Conservation (phyloP, 2,113 vertebrate genomes). For the Pampusana beccarii region DNA sequence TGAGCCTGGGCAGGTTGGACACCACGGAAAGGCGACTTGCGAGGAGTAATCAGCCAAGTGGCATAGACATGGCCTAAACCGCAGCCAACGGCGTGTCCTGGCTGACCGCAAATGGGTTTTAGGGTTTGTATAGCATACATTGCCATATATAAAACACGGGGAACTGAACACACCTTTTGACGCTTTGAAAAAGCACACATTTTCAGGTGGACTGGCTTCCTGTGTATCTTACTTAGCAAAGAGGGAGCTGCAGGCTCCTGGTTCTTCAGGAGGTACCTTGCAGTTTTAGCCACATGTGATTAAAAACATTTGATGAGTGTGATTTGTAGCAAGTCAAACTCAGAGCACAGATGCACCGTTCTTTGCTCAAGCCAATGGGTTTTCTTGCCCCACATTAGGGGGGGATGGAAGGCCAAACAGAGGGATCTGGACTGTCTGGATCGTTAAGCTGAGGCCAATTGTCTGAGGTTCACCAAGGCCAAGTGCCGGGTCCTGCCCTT, state of each 20-base stretch:
- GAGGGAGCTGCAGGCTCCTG: neutral
- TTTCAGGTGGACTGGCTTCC: neutral
- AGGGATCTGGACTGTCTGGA: too few relatives aligned
- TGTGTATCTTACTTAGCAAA: neutral
- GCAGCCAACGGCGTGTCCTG: neutral
- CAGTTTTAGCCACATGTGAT: accelerated
- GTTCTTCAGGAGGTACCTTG: neutral
- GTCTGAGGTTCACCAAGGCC: too few relatives aligned
- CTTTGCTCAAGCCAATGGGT: neutral
- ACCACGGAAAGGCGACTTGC: neutral
- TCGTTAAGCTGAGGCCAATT: too few relatives aligned
- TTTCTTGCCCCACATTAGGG: neutral
- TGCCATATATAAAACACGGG: neutral
- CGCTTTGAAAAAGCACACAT: neutral
- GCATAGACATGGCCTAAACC: neutral
- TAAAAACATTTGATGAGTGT: neutral
- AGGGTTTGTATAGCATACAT: neutral
- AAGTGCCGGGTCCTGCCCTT: too few relatives aligned
- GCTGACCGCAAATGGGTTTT: neutral
- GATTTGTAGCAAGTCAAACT: neutral
- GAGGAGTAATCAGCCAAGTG: neutral
- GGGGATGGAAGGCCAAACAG: too few relatives aligned
- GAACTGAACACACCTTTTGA: neutral
- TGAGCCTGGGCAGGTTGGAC: neutral
- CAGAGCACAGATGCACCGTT: accelerated